phyloP scores from a whole-genome alignment of 2,888 invertebrate species.

The Galeruca laticollis region DNA sequence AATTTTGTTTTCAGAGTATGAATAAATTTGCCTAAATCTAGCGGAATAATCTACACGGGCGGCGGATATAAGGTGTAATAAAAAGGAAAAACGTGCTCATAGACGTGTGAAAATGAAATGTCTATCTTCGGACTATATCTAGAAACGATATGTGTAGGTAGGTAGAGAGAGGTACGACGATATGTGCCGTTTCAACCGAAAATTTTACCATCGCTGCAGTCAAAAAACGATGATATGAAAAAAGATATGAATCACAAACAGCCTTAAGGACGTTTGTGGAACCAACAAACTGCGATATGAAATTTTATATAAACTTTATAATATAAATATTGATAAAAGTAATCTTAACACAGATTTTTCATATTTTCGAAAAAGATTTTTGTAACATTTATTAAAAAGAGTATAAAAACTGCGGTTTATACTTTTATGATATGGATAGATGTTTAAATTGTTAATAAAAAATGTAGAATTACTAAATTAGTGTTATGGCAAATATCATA shows the following conservation, averaged over 20 bases:
- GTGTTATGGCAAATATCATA: too few species aligned
- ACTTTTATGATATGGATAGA: too few species aligned
- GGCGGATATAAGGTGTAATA: slow-evolving; percentile 38
- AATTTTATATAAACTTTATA: too few species aligned
- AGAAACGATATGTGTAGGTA: slow-evolving; percentile 38
- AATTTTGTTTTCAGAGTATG: slow-evolving; percentile 1
- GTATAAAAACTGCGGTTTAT: too few species aligned
- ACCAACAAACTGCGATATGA: too few species aligned
- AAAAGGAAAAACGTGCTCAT: slow-evolving; percentile 39
- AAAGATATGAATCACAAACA: not conserved
- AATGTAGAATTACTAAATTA: too few species aligned
- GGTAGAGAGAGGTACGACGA: not conserved
- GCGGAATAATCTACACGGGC: slow-evolving; percentile 15
- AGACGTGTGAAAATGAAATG: slow-evolving; percentile 47
- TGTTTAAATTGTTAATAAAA: too few species aligned
- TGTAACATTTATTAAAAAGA: too few species aligned
- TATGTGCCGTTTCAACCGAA: slow-evolving; percentile 40
- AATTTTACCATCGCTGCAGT: slow-evolving; percentile 23
- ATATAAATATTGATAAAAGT: too few species aligned
- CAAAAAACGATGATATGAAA: not conserved
- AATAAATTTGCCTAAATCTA: slow-evolving; percentile 19
- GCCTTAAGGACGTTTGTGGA: too few species aligned
- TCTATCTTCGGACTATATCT: slow-evolving; percentile 47
- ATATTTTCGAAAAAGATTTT: too few species aligned
- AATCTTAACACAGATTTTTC: too few species aligned